Conservation (phyloP, 2,888 invertebrate species). For the Rhagium mordax region DNA sequence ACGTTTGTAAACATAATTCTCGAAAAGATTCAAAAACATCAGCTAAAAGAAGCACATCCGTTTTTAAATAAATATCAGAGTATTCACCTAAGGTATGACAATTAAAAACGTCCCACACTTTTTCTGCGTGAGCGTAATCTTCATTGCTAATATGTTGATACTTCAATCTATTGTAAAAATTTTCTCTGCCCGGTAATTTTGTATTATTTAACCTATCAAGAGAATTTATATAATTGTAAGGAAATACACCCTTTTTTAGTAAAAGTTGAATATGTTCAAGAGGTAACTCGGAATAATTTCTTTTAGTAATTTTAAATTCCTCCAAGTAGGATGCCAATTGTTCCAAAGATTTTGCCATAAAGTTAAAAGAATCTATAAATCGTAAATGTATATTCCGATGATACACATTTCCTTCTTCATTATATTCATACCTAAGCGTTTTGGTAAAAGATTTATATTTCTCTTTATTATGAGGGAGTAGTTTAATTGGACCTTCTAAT, state of each 20-base stretch:
- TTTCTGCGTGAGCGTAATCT: conserved; percentile 49
- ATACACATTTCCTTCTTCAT: neutral
- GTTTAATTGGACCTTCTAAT: too few relatives aligned
- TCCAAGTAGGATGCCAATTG: neutral
- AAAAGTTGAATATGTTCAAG: neutral
- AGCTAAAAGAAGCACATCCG: conserved; percentile 37
- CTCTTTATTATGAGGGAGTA: neutral
- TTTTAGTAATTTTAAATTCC: neutral
- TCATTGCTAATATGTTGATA: neutral
- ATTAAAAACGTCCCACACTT: conserved; percentile 32
- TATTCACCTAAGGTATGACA: conserved; percentile 39
- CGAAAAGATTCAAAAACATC: neutral
- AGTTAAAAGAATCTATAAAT: neutral
- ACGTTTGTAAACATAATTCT: neutral
- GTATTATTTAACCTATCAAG: neutral
- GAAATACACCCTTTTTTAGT: conserved; percentile 2
- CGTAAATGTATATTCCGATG: neutral
- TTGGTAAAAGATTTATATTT: conserved; percentile 1
- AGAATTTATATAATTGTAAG: conserved; percentile 4
- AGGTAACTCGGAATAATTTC: neutral
- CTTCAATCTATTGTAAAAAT: conserved; percentile 12
- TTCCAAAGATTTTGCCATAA: neutral
- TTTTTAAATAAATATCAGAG: conserved; percentile 31
- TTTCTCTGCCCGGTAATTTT: neutral
- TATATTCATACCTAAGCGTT: neutral